phyloP scores from a whole-genome alignment of 2,797 vertebrate species.

The Gallirallus australis region DNA sequence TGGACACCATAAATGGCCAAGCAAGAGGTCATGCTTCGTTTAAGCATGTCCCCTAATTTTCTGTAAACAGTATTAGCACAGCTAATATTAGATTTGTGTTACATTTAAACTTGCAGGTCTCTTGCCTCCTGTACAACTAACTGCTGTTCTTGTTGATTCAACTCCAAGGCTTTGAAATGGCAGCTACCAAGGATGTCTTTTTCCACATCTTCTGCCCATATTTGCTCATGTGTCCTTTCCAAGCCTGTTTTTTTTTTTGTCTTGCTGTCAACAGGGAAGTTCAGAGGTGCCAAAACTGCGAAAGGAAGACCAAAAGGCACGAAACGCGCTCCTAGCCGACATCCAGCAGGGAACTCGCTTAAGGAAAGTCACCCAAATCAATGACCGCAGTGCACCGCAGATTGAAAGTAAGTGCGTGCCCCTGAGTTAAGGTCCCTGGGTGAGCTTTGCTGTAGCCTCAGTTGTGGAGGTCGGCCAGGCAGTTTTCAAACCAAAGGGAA shows the following conservation, averaged over 20 bases:
- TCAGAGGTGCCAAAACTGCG: slow-evolving; percentile 71
- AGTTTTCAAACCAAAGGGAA: neutral
- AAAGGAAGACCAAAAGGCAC: slow-evolving; percentile 79
- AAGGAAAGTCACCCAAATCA: slow-evolving; percentile 89
- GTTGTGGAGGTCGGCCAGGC: neutral
- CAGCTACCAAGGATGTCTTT: neutral
- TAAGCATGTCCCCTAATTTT: neutral
- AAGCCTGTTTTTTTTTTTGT: neutral
- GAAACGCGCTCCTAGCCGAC: slow-evolving; percentile 89
- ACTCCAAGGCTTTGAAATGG: neutral
- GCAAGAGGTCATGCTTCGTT: neutral
- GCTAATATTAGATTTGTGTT: neutral
- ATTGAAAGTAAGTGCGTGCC: slow-evolving; percentile 86
- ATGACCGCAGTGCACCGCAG: slow-evolving; percentile 90
- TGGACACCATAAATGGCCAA: neutral
- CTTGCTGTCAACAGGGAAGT: slow-evolving; percentile 63
- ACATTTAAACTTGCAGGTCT: neutral
- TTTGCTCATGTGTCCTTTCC: neutral
- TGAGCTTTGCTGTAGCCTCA: neutral
- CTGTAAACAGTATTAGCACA: neutral
- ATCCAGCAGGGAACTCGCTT: slow-evolving; percentile 93
- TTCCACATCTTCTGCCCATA: neutral
- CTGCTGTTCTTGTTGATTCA: rapidly evolving
- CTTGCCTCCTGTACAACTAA: neutral
- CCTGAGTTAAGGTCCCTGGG: neutral